phyloP scores from a whole-genome alignment of 2,797 vertebrate species.

The Antennarius maculatus region DNA sequence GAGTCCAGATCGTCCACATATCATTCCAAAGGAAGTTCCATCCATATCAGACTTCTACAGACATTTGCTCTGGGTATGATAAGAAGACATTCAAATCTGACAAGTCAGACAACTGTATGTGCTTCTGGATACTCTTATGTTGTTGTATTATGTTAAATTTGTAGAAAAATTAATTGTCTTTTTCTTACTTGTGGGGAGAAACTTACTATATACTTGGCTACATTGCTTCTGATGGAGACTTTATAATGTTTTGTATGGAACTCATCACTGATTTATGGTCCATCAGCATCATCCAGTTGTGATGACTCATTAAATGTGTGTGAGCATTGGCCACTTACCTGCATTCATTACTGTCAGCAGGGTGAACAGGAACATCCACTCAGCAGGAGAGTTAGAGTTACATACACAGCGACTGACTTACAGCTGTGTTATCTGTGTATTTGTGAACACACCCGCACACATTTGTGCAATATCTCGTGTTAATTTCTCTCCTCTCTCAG shows the following conservation, averaged over 20 bases:
- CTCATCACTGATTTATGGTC: too few species aligned
- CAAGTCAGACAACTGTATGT: slow-evolving; percentile 13
- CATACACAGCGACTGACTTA: neutral
- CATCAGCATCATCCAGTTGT: neutral
- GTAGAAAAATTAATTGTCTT: too few species aligned
- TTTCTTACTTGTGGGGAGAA: too few species aligned
- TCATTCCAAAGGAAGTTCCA: slow-evolving; percentile 57
- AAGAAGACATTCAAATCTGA: slow-evolving; percentile 33
- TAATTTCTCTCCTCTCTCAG: slow-evolving; percentile 72
- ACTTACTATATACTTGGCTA: too few species aligned
- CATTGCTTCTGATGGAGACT: too few species aligned
- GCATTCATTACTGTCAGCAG: neutral
- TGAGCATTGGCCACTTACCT: neutral
- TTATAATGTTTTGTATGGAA: too few species aligned
- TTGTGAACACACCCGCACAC: neutral
- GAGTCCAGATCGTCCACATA: slow-evolving; percentile 61
- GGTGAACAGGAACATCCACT: neutral
- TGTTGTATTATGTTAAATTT: too few species aligned
- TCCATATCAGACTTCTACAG: slow-evolving; percentile 52
- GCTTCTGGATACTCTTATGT: slow-evolving; percentile 2
- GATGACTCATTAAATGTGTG: neutral
- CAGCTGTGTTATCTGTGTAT: neutral
- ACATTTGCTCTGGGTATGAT: slow-evolving; percentile 30
- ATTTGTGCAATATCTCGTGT: slow-evolving; percentile 1
- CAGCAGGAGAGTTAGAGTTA: neutral